Evolutionary conservation across 1,140 invertebrate species (phyloP), one percentile per base, ranked within the genome.

Genomic region (Trissolcus basalis): DNA sequence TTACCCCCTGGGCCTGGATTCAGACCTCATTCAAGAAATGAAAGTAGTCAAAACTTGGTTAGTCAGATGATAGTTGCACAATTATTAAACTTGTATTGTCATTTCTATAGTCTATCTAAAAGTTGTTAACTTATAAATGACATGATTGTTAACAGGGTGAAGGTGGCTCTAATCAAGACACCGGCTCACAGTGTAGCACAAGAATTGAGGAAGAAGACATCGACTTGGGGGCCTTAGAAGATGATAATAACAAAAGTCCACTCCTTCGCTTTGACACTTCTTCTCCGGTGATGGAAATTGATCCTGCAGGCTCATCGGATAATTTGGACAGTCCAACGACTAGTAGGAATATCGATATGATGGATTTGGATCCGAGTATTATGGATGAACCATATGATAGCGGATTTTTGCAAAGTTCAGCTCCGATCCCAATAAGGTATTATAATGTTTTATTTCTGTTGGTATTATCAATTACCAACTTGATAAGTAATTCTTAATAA

Each of bases 1-100:
- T 86, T 97, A 59, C 96, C 96, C 13, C 95, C 95, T 9, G 96
- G 96, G 0, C 96, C 96, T 13, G 97, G 97, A 10, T 98, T 98
- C 84, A 89, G 97, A 35, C 96, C 97, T 4, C 96, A 97, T 86
- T 95, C 94, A 14, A 90, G 95, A 35, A 97, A 96, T 81, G 95
- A 96, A 82, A 88, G 86, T 53, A 88, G 81, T 64, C 86, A 89
- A 14, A 89, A 88, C 76, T 72, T 88, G 11, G 87, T 88, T 78
- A 83, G 80, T 74, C 15, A 50, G 56, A 39, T 39, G 1, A n/a
- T 39, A 39, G n/a, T n/a, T n/a, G n/a, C n/a, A n/a, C n/a, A n/a
- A n/a, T 39, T 9, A 11, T 11, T 39, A 39, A 39, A 39, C 33
- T 35, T 35, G 33, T 35, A 35, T 6, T 35, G n/a, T n/a, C n/a